Base-by-base conservation (phyloP, 2,797 vertebrate species). In the Mus spretus region DNA sequence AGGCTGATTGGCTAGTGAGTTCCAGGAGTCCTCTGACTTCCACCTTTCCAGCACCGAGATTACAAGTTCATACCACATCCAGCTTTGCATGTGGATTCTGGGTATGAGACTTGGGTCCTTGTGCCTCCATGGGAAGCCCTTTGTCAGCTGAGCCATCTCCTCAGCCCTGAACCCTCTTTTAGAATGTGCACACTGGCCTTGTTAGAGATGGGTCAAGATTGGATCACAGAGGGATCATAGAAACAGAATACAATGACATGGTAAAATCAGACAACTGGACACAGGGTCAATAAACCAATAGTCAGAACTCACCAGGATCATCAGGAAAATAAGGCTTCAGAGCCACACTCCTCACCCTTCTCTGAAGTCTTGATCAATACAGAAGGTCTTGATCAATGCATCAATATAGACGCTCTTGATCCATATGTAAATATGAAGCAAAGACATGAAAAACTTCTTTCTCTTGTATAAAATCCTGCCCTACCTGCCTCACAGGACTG, bases 401-500 rank as follows among this genome's bases (percentile, higher is more conserved):
- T 53, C 63, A n/a, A 31, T 70, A 22, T 50, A 70, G 63, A 67
- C 24, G 31, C 22, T 50, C 31, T n/a, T 31, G 3, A 24, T n/a
- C 31, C 31, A 53, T 37, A 53, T 86, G 47, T 17, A 53, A 86
- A 13, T 37, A 70, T 15, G n/a, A 53, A 80, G 50, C 28, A 13
- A 80, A 53, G 83, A 53, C 8, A 6, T 91, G 24, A 63, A 72
- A 86, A 59, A 3, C 19, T 93, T 59, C 20, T 26, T 85, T 92
- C 74, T 37, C 61, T 50, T 47, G 70, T 91, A 19, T 79, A 89
- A 88, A 85, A 88, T 59, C 90, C 92, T 95, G 9, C 14, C n/a
- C 37, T 86, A 47, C 15, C 34, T 85, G 26, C 9, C 24, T 89
- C 63, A 84, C 3, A 40, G 15, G 24, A 74, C 70, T 85, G 2